Evolutionary conservation across 2,113 vertebrate genomes (phyloP).

Genomic region (Channa maculata): DNA sequence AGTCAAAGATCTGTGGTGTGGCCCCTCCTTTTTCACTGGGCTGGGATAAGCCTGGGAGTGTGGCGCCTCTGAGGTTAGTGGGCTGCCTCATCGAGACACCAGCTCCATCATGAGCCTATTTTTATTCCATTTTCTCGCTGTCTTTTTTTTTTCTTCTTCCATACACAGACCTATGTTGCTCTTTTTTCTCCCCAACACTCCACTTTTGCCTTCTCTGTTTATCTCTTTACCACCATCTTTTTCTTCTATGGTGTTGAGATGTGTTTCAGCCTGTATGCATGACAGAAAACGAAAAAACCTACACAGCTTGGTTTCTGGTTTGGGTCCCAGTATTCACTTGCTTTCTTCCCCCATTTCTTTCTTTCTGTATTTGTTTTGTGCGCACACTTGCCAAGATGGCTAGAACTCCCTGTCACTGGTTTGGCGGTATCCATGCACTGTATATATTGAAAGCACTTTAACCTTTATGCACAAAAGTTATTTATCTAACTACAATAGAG

Average conservation of each 20-base stretch:
- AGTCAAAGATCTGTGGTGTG: constrained; percentile 76
- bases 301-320: constrained; percentile 70
- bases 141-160: constrained; percentile 51
- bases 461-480: constrained; percentile 40
- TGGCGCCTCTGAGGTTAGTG: constrained; percentile 85
- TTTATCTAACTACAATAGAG: constrained; percentile 41
- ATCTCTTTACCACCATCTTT: constrained; percentile 46
- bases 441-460: constrained; percentile 52
- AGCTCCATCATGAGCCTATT: constrained; percentile 84
- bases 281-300: constrained; percentile 68
- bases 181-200: constrained; percentile 37
- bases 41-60: constrained; percentile 79
- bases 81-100: constrained; percentile 83
- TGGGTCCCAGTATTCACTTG: constrained; percentile 67
- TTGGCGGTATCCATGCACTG: constrained; percentile 58
- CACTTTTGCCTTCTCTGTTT: constrained; percentile 44
- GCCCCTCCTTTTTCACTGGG: constrained; percentile 78
- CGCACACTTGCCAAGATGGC: constrained; percentile 69
- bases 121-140: constrained; percentile 76
- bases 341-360: constrained; percentile 39
- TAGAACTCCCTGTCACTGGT: constrained; percentile 69
- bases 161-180: constrained; percentile 45
- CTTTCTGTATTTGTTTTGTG: constrained; percentile 76
- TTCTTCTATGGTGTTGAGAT: constrained; percentile 54
- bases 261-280: constrained; percentile 66